These are phyloP conservation scores for Falco punctatus DNA, from an alignment of 2,113 vertebrate species.

Conservation along the genomic window DNA sequence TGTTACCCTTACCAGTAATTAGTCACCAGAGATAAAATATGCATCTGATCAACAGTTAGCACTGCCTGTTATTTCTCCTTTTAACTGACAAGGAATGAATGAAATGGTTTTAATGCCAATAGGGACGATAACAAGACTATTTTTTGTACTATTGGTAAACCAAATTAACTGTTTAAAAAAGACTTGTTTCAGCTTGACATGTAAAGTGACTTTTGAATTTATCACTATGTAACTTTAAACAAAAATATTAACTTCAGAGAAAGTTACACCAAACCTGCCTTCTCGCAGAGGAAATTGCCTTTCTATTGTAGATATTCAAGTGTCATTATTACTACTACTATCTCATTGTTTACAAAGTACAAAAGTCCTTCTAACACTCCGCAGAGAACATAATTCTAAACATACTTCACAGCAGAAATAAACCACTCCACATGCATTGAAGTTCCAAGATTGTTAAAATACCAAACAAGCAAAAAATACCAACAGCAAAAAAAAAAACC, in stretches of 20 bases:
- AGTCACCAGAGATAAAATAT: constrained; percentile 53
- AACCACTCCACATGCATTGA: background rate
- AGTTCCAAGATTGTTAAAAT: background rate
- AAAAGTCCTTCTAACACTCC: background rate
- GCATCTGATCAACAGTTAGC: constrained; percentile 19
- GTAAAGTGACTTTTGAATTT: background rate
- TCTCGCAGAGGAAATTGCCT: background rate
- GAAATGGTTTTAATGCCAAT: background rate
- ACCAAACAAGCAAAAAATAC: background rate
- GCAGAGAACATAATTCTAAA: background rate
- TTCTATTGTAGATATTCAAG: background rate
- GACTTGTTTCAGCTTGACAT: background rate
- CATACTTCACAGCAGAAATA: background rate
- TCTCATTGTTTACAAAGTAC: background rate
- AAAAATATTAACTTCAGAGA: background rate
- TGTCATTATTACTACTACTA: background rate
- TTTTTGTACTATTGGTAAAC: background rate
- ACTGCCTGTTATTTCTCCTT: background rate
- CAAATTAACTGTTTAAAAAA: background rate
- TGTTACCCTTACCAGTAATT: constrained; percentile 40
- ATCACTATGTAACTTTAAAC: background rate
- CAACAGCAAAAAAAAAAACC: background rate
- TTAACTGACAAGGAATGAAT: background rate
- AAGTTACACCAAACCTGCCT: background rate
- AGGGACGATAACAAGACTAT: background rate